Base-by-base conservation (phyloP, 2,888 invertebrate species). In the Oxyscelio sp. region DNA sequence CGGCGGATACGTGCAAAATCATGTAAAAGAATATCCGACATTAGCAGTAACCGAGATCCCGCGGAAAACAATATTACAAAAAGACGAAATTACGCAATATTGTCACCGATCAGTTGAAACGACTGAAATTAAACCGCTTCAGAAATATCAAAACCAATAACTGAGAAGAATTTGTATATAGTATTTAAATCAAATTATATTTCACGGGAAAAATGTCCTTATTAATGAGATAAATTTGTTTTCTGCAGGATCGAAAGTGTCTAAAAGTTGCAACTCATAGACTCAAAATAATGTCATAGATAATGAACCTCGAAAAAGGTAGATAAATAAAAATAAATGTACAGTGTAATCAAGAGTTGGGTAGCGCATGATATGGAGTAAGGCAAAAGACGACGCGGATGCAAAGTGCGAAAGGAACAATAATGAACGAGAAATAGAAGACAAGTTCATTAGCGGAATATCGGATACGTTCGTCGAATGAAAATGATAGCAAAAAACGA, bases 401-500 rank as follows among this genome's bases (percentile, higher is more conserved):
- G 83, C 80, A 80, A 84, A 85, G 85, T 73, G 80, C 80, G 77
- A 79, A 83, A 63, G 79, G 80, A 85, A 85, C 68, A 83, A 85
- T 80, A 85, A 70, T 77, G 61, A 66, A 80, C 70, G 81, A 65
- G 43, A 73, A 54, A 38, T 75, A 17, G 24, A 45, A 48, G 31
- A 79, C 31, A 56, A n/a, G 52, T 63, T 70, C 9, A 68, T 78
- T 27, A 48, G 27, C 34, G 52, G 22, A 50, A 58, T 80, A 65
- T 71, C 21, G 34, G 15, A 40, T 22, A 50, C 34, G 43, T 66
- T 65, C 31, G 38, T 52, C 40, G 34, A 40, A 27, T 17, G 21
- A 50, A 61, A 61, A 54, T 15, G 77, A 68, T 27, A 65, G 71
- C 74, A 79, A 54, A 34, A 56, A 54, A 9, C 52, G 43, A 73